These are phyloP conservation scores for Drosophila nebulosa DNA, from an alignment of 1,140 invertebrate genomes.

Conservation along the genomic window DNA sequence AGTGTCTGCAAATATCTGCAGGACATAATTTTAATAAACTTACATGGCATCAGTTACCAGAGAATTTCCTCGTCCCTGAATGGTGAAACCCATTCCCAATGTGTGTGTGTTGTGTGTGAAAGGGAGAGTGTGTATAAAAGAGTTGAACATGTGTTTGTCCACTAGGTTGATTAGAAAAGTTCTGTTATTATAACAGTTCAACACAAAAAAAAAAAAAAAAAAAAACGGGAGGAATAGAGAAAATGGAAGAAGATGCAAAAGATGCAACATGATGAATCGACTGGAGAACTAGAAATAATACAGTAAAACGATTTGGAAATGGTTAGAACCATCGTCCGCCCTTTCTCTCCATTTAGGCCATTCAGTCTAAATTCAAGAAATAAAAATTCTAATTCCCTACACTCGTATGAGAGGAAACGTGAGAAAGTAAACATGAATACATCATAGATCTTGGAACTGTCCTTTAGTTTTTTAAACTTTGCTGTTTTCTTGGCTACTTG, in stretches of 20 bases:
- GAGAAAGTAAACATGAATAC: no score
- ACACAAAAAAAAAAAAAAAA: not conserved
- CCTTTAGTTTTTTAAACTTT: no score
- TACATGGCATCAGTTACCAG: conserved; percentile 37
- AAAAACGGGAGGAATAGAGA: not conserved
- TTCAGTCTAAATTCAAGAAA: no score
- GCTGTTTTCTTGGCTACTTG: no score
- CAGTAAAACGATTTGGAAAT: not conserved
- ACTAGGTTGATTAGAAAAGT: conserved; percentile 69
- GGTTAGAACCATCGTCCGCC: no score
- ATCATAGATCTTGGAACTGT: no score
- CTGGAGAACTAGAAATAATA: not conserved
- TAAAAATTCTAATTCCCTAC: no score
- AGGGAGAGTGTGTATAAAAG: not conserved
- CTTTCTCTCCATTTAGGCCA: no score
- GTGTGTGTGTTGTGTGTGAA: not conserved
- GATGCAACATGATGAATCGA: not conserved
- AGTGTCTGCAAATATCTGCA: conserved; percentile 60
- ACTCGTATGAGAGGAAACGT: no score
- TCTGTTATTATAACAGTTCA: conserved; percentile 58
- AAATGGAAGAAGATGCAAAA: not conserved
- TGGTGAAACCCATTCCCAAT: not conserved
- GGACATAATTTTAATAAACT: conserved; percentile 77
- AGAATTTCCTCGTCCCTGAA: not conserved
- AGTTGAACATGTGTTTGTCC: conserved; percentile 21